These are phyloP conservation scores for Pterocles gutturalis DNA, from an alignment of 2,113 vertebrate species.

Conservation along the genomic window DNA sequence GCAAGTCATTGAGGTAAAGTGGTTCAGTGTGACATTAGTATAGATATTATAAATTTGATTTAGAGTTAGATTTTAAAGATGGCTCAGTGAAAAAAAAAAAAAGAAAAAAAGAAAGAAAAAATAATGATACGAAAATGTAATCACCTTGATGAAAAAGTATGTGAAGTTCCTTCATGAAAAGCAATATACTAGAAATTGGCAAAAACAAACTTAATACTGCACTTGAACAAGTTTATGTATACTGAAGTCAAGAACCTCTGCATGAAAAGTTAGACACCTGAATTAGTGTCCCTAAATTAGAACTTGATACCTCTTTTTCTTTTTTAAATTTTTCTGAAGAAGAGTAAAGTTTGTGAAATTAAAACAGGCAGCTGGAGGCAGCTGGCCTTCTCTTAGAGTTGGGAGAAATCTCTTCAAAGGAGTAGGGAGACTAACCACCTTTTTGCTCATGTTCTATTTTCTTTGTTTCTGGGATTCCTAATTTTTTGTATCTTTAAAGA, in stretches of 20 bases:
- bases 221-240: background rate
- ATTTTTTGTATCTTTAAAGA: background rate
- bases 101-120: background rate
- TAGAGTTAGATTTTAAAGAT: background rate
- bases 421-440: background rate
- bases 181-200: background rate
- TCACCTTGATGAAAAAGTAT: background rate
- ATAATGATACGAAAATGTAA: background rate
- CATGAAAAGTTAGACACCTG: background rate
- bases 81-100: background rate
- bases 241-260: background rate
- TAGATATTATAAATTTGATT: background rate
- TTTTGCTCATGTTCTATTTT: background rate
- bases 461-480: background rate
- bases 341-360: background rate
- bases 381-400: background rate
- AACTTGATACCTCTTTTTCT: background rate
- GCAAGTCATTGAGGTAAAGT: background rate
- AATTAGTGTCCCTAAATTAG: background rate
- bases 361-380: background rate
- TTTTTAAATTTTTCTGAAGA: background rate
- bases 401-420: background rate
- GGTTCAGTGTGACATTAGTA: background rate
- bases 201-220: background rate
- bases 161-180: background rate